phyloP scores from a whole-genome alignment of 2,113 vertebrate genomes.

The Trogon melanurus region DNA sequence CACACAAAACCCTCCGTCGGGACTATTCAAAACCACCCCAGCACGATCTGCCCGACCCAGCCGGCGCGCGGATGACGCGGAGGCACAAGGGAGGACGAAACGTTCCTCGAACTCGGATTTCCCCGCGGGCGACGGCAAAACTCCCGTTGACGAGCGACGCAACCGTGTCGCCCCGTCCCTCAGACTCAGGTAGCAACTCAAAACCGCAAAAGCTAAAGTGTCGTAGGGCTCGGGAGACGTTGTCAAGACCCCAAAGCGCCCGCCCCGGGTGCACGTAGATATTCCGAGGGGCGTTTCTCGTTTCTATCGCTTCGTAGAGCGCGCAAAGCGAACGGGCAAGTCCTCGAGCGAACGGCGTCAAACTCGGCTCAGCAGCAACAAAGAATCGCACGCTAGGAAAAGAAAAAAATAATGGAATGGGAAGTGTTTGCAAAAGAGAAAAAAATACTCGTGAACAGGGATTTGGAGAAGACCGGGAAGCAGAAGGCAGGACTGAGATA shows the following conservation, averaged over 20 bases:
- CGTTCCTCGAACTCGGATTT: background rate
- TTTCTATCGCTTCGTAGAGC: background rate
- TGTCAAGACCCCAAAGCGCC: background rate
- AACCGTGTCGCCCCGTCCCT: background rate
- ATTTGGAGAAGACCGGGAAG: background rate
- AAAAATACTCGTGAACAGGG: background rate
- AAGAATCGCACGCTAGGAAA: background rate
- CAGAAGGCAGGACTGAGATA: constrained; percentile 21
- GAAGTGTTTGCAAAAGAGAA: background rate
- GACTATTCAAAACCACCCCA: background rate
- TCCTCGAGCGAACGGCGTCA: background rate
- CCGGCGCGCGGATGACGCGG: background rate
- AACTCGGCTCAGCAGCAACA: background rate
- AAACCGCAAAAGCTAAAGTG: background rate
- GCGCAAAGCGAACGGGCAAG: background rate
- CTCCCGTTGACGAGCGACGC: background rate
- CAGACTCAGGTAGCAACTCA: background rate
- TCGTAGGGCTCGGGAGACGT: background rate
- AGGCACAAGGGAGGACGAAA: background rate
- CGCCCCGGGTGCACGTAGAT: background rate
- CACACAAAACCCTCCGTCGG: background rate
- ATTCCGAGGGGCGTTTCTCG: background rate
- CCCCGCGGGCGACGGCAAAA: background rate
- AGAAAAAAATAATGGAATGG: background rate
- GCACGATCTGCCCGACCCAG: fast-evolving